A percentile compares a stretch with the other conserved stretches of the same genome.
Evolutionary conservation across 2,888 invertebrate species (phyloP).

Genomic region (Dasysyrphus albostriatus): DNA sequence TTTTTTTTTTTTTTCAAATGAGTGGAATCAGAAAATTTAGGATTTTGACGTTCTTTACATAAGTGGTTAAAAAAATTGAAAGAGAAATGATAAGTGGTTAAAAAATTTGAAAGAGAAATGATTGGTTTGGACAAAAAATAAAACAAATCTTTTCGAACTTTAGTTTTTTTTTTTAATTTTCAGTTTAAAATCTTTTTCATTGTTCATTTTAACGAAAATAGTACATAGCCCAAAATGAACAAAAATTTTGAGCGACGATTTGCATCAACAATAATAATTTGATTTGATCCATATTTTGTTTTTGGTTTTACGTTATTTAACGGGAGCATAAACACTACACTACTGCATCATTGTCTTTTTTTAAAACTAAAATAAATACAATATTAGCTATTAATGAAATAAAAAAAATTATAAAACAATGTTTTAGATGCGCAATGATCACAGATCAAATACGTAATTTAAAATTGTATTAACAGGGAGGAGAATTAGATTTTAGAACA

Average conservation of each 20-base stretch:
- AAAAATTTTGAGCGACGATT: conserved; percentile 29
- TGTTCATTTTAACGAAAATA: conserved; percentile 10
- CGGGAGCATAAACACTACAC: too few relatives aligned
- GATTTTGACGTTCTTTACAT: too few relatives aligned
- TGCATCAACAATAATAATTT: conserved; percentile 35
- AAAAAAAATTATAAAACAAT: conserved; percentile 34
- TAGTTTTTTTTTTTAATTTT: neutral
- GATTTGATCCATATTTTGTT: neutral
- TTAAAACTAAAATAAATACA: neutral
- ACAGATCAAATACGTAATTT: conserved; percentile 42
- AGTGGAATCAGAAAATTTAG: too few relatives aligned
- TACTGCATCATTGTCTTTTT: neutral
- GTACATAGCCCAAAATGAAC: conserved; percentile 25
- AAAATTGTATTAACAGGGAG: conserved; percentile 28
- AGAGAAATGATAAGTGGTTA: too few relatives aligned
- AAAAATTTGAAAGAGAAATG: too few relatives aligned
- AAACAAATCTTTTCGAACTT: neutral
- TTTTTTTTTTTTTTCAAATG: too few relatives aligned
- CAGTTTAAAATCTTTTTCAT: neutral
- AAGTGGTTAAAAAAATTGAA: too few relatives aligned
- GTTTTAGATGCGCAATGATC: conserved; percentile 30
- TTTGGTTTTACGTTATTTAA: neutral
- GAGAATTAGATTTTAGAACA: conserved; percentile 5
- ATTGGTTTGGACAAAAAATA: neutral
- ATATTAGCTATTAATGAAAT: conserved; percentile 49